Evolutionary conservation across 2,113 vertebrate genomes (phyloP).

Genomic region (Triplophysa dalaica): DNA sequence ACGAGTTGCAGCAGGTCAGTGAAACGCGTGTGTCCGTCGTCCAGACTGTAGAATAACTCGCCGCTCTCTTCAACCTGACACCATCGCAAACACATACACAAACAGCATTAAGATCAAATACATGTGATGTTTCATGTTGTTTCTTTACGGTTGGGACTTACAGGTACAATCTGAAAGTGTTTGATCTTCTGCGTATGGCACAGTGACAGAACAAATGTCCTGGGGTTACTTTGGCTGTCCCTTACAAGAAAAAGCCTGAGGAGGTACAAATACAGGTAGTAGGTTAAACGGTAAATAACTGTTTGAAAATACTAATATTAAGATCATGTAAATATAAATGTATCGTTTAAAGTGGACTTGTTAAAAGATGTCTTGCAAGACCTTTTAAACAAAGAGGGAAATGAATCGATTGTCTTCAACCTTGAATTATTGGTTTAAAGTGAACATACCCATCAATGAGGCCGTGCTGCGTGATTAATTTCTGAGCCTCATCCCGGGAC

Average conservation of each 20-base stretch:
- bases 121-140: neutral
- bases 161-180: constrained; percentile 96
- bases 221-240: constrained; percentile 97
- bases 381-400: too few species aligned
- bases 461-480: constrained; percentile 90
- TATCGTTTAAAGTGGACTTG: too few species aligned
- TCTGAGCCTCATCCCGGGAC: constrained; percentile 91
- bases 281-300: neutral
- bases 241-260: constrained; percentile 93
- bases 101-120: neutral
- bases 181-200: constrained; percentile 96
- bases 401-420: neutral
- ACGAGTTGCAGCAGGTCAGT: constrained; percentile 96
- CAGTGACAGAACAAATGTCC: constrained; percentile 93
- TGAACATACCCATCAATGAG: constrained; percentile 86
- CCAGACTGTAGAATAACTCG: constrained; percentile 87
- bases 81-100: constrained; percentile 25
- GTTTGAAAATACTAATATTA: neutral
- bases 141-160: constrained; percentile 74
- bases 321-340: too few species aligned
- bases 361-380: too few species aligned
- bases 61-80: constrained; percentile 88
- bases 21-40: constrained; percentile 92
- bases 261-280: constrained; percentile 43
- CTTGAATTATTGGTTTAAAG: neutral